Evolutionary conservation across 2,113 vertebrate genomes (phyloP).

Genomic region (Thinocorus orbignyianus): DNA sequence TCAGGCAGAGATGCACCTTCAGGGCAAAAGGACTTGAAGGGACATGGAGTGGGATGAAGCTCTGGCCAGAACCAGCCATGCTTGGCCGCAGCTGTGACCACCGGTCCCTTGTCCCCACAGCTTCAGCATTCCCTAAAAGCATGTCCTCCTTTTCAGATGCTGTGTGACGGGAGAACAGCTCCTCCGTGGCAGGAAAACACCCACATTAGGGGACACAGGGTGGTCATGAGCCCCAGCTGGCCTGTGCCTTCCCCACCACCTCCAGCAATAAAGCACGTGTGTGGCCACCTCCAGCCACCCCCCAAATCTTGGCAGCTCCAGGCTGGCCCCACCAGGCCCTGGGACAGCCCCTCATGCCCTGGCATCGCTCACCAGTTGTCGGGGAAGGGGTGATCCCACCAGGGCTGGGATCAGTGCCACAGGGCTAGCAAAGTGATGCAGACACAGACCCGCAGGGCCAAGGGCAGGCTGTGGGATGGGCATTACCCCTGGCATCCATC

Average conservation of each 20-base stretch:
- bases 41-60: accelerated
- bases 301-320: accelerated
- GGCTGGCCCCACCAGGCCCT: neutral
- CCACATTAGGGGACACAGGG: accelerated
- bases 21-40: accelerated
- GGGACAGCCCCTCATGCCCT: neutral
- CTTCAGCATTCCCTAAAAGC: neutral
- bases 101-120: accelerated
- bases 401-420: neutral
- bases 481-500: neutral
- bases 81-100: accelerated
- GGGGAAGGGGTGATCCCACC: neutral
- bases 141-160: neutral
- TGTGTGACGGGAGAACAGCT: neutral
- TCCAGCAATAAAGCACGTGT: neutral
- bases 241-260: neutral
- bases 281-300: neutral
- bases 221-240: neutral
- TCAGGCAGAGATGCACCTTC: neutral
- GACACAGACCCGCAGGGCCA: neutral
- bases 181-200: neutral
- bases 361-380: accelerated
- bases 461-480: neutral
- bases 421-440: accelerated
- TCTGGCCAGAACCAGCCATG: accelerated